Evolutionary conservation across 2,888 invertebrate genomes (phyloP).

Genomic region (Heliconius aoede): DNA sequence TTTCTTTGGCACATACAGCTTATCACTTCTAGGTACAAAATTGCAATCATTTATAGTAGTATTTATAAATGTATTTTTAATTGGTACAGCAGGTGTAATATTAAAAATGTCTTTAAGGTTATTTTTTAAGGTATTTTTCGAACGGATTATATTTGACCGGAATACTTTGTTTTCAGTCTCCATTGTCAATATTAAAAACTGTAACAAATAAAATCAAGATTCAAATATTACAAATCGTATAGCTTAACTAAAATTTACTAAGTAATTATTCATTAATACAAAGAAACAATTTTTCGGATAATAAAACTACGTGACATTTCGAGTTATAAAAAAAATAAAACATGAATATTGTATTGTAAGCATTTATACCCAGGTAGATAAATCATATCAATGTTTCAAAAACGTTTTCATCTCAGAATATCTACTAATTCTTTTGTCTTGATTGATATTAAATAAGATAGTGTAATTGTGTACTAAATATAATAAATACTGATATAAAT

Average conservation of each 20-base stretch:
- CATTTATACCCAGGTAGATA: no score
- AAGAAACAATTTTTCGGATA: no score
- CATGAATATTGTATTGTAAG: neutral
- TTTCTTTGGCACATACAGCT: constrained; percentile 68
- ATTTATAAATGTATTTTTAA: constrained; percentile 42
- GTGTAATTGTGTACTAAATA: no score
- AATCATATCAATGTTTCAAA: neutral
- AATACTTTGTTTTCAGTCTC: constrained; percentile 61
- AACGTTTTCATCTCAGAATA: neutral
- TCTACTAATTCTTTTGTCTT: neutral
- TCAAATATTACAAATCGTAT: constrained; percentile 1
- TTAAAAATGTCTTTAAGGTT: constrained; percentile 65
- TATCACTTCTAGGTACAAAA: constrained; percentile 65
- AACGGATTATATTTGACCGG: constrained; percentile 64
- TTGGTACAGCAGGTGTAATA: constrained; percentile 57
- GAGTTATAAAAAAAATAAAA: neutral
- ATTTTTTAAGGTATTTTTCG: constrained; percentile 54
- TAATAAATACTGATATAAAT: neutral
- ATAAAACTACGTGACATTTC: no score
- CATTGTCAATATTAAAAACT: constrained; percentile 55
- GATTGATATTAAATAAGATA: neutral
- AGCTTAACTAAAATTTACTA: no score
- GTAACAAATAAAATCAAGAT: constrained; percentile 47
- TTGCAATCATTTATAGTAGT: constrained; percentile 53
- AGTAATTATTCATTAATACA: no score